These are phyloP conservation scores for Plebejus argus DNA, from an alignment of 2,888 invertebrate species.

Conservation along the genomic window DNA sequence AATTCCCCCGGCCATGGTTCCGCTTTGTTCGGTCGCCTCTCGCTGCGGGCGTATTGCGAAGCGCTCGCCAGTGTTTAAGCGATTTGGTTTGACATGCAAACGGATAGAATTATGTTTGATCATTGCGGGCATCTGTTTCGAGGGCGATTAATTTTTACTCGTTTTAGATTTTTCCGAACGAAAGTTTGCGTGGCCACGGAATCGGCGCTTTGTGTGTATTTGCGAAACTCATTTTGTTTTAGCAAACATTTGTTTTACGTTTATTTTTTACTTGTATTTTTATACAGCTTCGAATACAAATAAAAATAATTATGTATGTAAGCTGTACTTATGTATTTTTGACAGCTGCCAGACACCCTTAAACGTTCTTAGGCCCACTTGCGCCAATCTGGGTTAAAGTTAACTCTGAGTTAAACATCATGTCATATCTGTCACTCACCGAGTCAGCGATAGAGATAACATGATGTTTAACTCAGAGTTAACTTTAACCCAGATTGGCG, in stretches of 20 bases:
- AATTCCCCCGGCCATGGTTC: neutral
- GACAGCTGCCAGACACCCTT: too few species aligned
- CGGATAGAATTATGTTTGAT: slow-evolving; percentile 47
- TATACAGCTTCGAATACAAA: too few species aligned
- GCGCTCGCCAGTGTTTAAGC: slow-evolving; percentile 52
- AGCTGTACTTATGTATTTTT: too few species aligned
- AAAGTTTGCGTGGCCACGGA: slow-evolving; percentile 8
- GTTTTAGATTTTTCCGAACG: slow-evolving; percentile 28
- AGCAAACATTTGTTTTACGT: neutral
- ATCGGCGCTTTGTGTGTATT: neutral
- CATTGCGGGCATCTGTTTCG: slow-evolving; percentile 45
- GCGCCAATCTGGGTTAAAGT: too few species aligned
- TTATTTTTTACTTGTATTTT: neutral
- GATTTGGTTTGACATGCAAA: slow-evolving; percentile 52
- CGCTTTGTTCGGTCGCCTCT: slow-evolving; percentile 45
- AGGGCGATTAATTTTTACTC: slow-evolving; percentile 49
- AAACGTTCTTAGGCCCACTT: too few species aligned
- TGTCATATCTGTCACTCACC: too few species aligned
- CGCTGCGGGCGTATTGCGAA: slow-evolving; percentile 49
- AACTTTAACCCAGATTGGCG: too few species aligned
- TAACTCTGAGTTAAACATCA: too few species aligned
- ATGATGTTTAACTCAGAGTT: too few species aligned
- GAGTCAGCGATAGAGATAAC: too few species aligned
- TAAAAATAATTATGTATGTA: too few species aligned
- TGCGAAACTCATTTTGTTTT: neutral